A percentile compares a stretch with the other conserved stretches of the same genome.
Conservation (phyloP, 2,797 vertebrate species). For the Megalops cyprinoides region DNA sequence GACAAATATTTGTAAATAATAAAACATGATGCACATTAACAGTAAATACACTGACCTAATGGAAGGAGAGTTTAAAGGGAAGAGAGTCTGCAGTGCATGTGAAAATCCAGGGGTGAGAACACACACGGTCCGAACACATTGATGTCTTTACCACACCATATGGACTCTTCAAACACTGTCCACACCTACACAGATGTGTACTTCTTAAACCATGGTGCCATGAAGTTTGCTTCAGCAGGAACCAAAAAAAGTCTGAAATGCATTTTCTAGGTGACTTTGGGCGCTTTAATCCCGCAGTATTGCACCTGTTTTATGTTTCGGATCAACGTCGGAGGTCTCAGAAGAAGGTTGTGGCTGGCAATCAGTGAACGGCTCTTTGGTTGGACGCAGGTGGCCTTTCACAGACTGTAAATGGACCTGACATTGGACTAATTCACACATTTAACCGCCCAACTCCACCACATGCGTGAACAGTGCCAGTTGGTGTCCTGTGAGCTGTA, state of each 20-base stretch:
- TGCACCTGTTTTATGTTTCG: slow-evolving; percentile 69
- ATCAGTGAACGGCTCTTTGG: background rate
- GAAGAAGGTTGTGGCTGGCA: slow-evolving; percentile 26
- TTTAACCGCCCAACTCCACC: slow-evolving; percentile 45
- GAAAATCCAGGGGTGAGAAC: slow-evolving; percentile 6
- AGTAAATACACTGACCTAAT: background rate
- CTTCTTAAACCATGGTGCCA: slow-evolving; percentile 56
- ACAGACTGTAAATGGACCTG: slow-evolving; percentile 41
- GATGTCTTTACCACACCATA: slow-evolving; percentile 42
- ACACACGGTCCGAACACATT: slow-evolving; percentile 20
- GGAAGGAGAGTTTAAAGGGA: background rate
- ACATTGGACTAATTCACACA: slow-evolving; percentile 45
- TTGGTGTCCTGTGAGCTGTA: background rate
- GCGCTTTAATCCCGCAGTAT: slow-evolving; percentile 44
- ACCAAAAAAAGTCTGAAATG: slow-evolving; percentile 46
- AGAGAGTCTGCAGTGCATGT: background rate
- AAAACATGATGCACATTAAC: no score
- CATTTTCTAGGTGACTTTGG: slow-evolving; percentile 57
- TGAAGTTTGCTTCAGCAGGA: slow-evolving; percentile 61
- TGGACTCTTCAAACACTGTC: slow-evolving; percentile 46
- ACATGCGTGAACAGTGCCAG: slow-evolving; percentile 24
- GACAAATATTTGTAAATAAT: no score
- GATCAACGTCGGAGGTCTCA: slow-evolving; percentile 62
- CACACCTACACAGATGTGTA: slow-evolving; percentile 62
- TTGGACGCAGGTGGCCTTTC: slow-evolving; percentile 37